Conservation (phyloP, 2,888 invertebrate species). For the Hypena proboscidalis region DNA sequence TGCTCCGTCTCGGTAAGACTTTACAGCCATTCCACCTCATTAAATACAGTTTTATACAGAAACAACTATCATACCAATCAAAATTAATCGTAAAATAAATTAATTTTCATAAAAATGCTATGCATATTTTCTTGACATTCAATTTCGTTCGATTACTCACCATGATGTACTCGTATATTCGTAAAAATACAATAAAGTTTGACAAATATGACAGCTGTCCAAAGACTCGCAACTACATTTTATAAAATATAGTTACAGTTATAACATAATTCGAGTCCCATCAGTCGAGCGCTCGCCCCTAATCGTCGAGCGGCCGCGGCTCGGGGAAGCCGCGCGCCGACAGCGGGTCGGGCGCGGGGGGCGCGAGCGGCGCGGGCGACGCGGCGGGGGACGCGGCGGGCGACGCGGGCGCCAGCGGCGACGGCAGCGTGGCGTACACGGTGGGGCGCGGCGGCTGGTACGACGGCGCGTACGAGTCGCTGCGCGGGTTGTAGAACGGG, state of each 20-base stretch:
- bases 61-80: no score
- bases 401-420: constrained; percentile 72
- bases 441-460: constrained; percentile 80
- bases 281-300: constrained; percentile 37
- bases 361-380: constrained; percentile 67
- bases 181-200: no score
- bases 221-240: no score
- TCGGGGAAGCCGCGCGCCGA: constrained; percentile 64
- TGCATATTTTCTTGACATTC: no score
- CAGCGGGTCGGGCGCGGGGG: constrained; percentile 58
- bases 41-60: no score
- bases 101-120: no score
- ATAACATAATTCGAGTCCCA: background rate
- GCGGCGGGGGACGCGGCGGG: constrained; percentile 73
- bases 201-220: no score
- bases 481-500: constrained; percentile 82
- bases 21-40: no score
- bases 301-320: constrained; percentile 62
- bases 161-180: no score
- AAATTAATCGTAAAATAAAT: no score
- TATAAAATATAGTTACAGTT: background rate
- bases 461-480: constrained; percentile 81
- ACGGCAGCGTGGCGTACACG: constrained; percentile 80
- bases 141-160: no score
- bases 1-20: no score